phyloP scores from a whole-genome alignment of 2,888 invertebrate genomes.

The Tinea trinotella region DNA sequence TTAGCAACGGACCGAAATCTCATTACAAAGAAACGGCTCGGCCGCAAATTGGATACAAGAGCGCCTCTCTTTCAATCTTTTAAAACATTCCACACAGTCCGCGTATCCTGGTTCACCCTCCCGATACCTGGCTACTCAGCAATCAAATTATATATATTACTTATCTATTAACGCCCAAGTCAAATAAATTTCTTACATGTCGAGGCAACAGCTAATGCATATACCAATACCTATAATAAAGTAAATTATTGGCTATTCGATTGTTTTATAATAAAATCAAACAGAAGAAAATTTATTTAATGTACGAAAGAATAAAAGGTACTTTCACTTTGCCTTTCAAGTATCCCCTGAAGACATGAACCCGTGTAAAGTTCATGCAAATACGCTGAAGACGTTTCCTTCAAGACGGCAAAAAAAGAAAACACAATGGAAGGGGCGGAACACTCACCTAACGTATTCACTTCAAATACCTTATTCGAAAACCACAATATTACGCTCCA shows the following conservation, averaged over 20 bases:
- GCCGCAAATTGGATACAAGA: conserved; percentile 24
- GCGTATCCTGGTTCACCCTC: background rate
- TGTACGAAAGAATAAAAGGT: background rate
- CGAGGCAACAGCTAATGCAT: too few relatives aligned
- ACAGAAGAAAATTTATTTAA: conserved; percentile 1
- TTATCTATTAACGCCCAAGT: background rate
- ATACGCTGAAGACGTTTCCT: conserved; percentile 20
- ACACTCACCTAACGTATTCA: background rate
- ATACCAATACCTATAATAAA: too few relatives aligned
- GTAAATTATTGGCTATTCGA: too few relatives aligned
- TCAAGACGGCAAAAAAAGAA: conserved; percentile 19
- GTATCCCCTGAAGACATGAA: conserved; percentile 16
- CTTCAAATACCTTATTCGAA: conserved; percentile 19
- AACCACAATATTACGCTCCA: background rate
- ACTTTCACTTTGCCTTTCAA: conserved; percentile 13
- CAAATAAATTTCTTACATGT: too few relatives aligned
- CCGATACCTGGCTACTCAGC: background rate
- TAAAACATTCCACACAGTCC: conserved; percentile 18
- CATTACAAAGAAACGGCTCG: conserved; percentile 25
- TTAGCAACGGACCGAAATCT: conserved; percentile 22
- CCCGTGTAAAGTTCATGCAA: conserved; percentile 22
- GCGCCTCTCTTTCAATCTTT: conserved; percentile 18
- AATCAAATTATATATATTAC: background rate
- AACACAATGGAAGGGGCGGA: conserved; percentile 17
- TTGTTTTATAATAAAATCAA: background rate